Evolutionary conservation across 2,113 vertebrate species (phyloP), one percentile per base, ranked within the genome.

Genomic region (Corythoichthys intestinalis): DNA sequence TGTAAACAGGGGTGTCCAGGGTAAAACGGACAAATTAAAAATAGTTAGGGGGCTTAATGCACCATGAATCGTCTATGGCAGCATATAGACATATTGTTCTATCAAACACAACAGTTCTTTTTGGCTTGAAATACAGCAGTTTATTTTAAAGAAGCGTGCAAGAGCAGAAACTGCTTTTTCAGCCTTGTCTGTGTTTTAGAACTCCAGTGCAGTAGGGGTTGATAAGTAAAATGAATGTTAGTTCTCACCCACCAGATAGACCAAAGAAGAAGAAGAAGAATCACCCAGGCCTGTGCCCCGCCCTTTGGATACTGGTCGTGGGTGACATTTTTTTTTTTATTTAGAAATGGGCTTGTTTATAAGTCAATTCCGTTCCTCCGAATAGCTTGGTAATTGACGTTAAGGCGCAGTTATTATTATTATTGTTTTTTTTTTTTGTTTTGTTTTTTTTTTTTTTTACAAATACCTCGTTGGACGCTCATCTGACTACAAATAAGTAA

Each of bases 281-380:
- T n/a, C 79, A 65, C 11, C 2, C 10, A 4, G 59, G 17, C 12
- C 49, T 4, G 46, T 2, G 82, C 82, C 82, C 85, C 86, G 79
- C 84, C 87, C 74, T 81, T 82, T 67, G 76, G 72, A 65, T 75
- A 52, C 60, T 75, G 64, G 54, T 28, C 20, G 20, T 28, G 20
- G 20, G 17, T 72, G 38, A 48, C 37, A 73, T 84, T 63, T 86
- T 14, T 78, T 70, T 74, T 73, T 75, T 37, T 35, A 6, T 54
- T 15, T 52, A 70, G 35, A 63, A 28, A 20, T n/a, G 72, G 48
- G 66, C 73, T 82, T 78, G 79, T 86, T 87, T 83, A 78, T 77
- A 66, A 77, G 66, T 76, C 72, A 39, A 48, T 37, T 35, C 49
- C 20, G 12, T 54, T 66, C 11, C 47, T 35, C 14, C 68, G 66